Conservation (phyloP, 2,113 vertebrate genomes). For the Stegastes partitus region DNA sequence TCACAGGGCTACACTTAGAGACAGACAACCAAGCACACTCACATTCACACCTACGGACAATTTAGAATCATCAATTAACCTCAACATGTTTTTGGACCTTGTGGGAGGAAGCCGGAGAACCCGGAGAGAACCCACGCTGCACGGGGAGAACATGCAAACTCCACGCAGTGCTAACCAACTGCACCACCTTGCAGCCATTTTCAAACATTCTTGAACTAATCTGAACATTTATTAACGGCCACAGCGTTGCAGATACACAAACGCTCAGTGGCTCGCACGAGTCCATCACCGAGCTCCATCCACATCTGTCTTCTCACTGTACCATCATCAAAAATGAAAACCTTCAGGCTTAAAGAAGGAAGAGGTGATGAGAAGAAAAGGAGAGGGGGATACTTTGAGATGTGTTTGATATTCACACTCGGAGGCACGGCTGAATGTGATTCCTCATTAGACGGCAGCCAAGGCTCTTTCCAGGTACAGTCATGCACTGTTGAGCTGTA, state of each 20-base stretch:
- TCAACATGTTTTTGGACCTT: no score
- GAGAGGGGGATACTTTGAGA: constrained; percentile 55
- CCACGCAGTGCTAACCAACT: no score
- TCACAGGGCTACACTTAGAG: no score
- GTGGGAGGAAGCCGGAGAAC: no score
- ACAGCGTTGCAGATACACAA: constrained; percentile 2
- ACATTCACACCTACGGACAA: no score
- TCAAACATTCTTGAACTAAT: constrained; percentile 6
- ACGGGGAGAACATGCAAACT: no score
- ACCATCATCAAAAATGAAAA: constrained; percentile 66
- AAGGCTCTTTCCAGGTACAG: constrained; percentile 70
- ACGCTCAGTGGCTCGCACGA: constrained; percentile 1
- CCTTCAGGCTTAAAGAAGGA: constrained; percentile 49
- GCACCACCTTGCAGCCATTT: no score
- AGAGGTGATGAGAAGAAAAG: constrained; percentile 38
- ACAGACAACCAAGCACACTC: no score
- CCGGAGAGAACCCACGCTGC: no score
- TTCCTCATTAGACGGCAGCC: constrained; percentile 75
- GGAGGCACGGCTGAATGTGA: constrained; percentile 73
- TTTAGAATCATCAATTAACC: no score
- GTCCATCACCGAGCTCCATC: constrained; percentile 10
- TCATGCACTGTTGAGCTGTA: constrained; percentile 74
- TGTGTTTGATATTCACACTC: constrained; percentile 80
- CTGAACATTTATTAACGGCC: no score
- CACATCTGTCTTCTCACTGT: constrained; percentile 26